Evolutionary conservation across 2,113 vertebrate species (phyloP), one percentile per base, ranked within the genome.

Genomic region (Nothoprocta perdicaria): DNA sequence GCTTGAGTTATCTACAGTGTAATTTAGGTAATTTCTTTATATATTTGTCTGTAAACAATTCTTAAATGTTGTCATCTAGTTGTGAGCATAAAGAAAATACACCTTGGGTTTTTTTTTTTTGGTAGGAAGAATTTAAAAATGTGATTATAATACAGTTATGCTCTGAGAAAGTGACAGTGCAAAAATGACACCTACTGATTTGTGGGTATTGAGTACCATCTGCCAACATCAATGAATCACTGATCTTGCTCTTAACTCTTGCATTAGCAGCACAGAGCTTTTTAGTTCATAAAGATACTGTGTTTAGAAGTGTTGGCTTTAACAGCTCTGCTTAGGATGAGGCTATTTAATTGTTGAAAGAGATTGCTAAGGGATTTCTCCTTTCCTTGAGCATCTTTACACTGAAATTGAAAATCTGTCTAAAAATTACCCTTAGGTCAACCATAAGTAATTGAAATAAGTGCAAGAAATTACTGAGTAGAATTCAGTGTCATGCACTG

Each of bases 101-200:
- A 72, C 43, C 29, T 5, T 79, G n/a, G n/a, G n/a, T n/a, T 5
- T 41, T 67, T 79, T 38, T 38, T 38, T 38, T 38, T 73, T 73
- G 41, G 46, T 40, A 91, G 77, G 45, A 93, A 62, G 62, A 88
- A 90, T 95, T 92, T 94, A 68, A 93, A 38, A 84, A 86, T 86
- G 40, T 72, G 78, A 84, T 88, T 89, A 57, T 84, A 94, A 61
- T 91, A 52, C 22, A 77, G 69, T 79, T 90, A 65, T 62, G 58
- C 40, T 90, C 74, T 68, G 35, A 81, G 89, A 80, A 90, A 80
- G 7, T 84, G 85, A 63, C 48, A 85, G 66, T 86, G 69, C 86
- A 93, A 80, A 94, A 94, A 87, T n/a, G 68, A 86, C 88, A 90
- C 90, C 40, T 89, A 71, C 79, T 91, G 91, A 86, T 94, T 88